These are phyloP conservation scores for Epizoanthus stellaris DNA, from an alignment of 92 coral and sea anemone genomes.

Conservation along the genomic window DNA sequence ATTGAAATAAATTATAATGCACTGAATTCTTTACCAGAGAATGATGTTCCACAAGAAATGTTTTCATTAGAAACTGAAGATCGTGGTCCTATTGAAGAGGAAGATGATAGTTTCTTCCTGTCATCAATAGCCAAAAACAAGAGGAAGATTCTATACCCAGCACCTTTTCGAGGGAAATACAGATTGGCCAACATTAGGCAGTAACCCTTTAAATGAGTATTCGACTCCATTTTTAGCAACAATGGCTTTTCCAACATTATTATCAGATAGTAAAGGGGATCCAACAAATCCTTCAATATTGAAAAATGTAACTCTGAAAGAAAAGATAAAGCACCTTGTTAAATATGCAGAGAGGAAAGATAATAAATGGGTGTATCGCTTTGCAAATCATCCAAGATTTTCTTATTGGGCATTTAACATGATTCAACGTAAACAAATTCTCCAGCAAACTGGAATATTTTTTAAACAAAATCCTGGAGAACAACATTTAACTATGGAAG, in stretches of 20 bases:
- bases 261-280: conserved; percentile 67
- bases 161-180: conserved; percentile 32
- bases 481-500: conserved; percentile 56
- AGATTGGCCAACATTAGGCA: conserved; percentile 47
- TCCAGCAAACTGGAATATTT: conserved; percentile 59
- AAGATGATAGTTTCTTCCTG: conserved; percentile 56
- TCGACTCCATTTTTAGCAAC: conserved; percentile 55
- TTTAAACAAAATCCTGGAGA: conserved; percentile 57
- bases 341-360: conserved; percentile 59
- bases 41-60: conserved; percentile 47
- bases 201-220: conserved; percentile 61
- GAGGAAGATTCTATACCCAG: conserved; percentile 38
- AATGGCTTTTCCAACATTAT: conserved; percentile 72
- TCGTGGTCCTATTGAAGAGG: conserved; percentile 40
- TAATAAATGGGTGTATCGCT: conserved; percentile 47
- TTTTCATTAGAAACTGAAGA: conserved; percentile 60
- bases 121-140: conserved; percentile 44
- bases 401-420: conserved; percentile 61
- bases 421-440: conserved; percentile 55
- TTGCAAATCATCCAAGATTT: conserved; percentile 56
- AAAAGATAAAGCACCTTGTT: conserved; percentile 52
- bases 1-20: conserved; percentile 45
- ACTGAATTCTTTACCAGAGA: conserved; percentile 49
- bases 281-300: conserved; percentile 58
- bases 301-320: conserved; percentile 50